Evolutionary conservation across 2,797 vertebrate species (phyloP), one percentile per base, ranked within the genome.

Genomic region (Spondyliosoma cantharus): DNA sequence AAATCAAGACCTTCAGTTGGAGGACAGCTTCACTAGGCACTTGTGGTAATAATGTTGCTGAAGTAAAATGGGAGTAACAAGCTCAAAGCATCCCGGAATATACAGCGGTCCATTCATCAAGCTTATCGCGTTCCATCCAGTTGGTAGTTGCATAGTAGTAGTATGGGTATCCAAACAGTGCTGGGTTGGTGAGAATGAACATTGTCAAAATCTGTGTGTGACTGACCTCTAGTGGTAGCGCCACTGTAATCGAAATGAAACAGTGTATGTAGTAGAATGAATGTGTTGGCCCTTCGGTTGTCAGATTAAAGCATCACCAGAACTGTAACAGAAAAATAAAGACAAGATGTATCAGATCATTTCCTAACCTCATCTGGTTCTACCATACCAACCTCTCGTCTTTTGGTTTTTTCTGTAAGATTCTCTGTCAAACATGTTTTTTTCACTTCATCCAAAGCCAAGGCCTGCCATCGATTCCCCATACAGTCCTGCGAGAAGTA

Each of bases 211-310:
- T 22, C 32, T 43, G 72, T 81, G 65, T 71, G 71, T 83, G 81
- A 87, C 82, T 92, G 91, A 80, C 93, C 81, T 86, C 93, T 93
- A 84, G 86, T 92, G 93, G 92, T 72, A 0, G 7, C 29, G 2
- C 54, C 22, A 61, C 3, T 1, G n/a, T 25, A 32, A 50, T 14
- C 25, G 5, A 57, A 62, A 60, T 43, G 9, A 65, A 37, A 37
- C 37, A 11, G 2, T 37, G 37, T 3, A 15, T 4, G n/a, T 15
- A 15, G 54, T 43, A 42, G 37, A 57, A 22, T 9, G 15, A 15
- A 27, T 27, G 0, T 46, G 64, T 62, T 11, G 3, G 7, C 20
- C 13, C 2, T 50, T 9, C 71, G 17, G 14, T 11, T 37, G 37
- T 11, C 4, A 45, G 22, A 73, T 61, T 3, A 32, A 49, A 7